Evolutionary conservation across 2,888 invertebrate species (phyloP).

Genomic region (Bhutanitis thaidina): DNA sequence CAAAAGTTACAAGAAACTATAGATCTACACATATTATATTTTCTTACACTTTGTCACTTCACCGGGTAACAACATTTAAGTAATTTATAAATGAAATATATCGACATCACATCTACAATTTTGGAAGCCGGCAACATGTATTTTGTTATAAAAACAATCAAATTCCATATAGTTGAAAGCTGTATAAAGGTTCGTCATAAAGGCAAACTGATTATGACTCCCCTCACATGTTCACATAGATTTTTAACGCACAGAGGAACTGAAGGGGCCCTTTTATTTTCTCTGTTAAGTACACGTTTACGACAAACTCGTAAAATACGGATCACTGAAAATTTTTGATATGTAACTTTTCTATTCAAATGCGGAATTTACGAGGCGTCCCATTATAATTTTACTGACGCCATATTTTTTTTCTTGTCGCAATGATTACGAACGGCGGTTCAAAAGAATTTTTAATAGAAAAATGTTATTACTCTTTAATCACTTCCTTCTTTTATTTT

Average conservation of each 20-base stretch:
- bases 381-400: conserved; percentile 76
- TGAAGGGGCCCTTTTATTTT: conserved; percentile 62
- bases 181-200: conserved; percentile 20
- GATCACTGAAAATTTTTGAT: conserved; percentile 80
- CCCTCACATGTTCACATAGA: conserved; percentile 51
- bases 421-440: conserved; percentile 65
- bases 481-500: conserved; percentile 64
- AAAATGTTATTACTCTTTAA: conserved; percentile 72
- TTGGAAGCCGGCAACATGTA: too few relatives aligned
- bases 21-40: too few relatives aligned
- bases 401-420: conserved; percentile 71
- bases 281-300: conserved; percentile 74
- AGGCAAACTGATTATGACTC: conserved; percentile 48
- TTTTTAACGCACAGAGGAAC: conserved; percentile 56
- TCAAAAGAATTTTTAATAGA: conserved; percentile 66
- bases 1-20: too few relatives aligned
- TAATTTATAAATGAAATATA: too few relatives aligned
- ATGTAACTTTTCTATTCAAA: conserved; percentile 79
- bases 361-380: conserved; percentile 66
- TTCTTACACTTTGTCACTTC: too few relatives aligned
- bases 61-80: too few relatives aligned
- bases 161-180: conserved; percentile 13
- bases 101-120: too few relatives aligned
- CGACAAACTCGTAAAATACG: conserved; percentile 77
- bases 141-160: neutral